Percentiles rank a stretch among this genome's conserved stretches.
Evolutionary conservation across 2,113 vertebrate species (phyloP).

Genomic region (Carettochelys insculpta): DNA sequence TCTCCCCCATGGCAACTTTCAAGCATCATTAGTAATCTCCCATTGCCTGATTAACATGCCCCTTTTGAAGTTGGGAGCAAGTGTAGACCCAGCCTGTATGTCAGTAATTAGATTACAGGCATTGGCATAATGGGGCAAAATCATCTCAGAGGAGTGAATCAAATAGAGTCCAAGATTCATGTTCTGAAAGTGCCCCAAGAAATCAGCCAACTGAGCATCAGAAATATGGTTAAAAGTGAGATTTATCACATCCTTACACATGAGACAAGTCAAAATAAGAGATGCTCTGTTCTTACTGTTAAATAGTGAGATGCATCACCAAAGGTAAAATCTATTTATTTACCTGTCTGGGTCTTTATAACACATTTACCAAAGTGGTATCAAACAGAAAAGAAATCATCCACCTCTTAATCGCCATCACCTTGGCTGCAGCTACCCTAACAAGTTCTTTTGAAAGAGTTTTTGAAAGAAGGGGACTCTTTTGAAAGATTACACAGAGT

Average conservation of each 20-base stretch:
- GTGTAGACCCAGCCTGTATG: too few species aligned
- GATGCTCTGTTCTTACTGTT: conserved; percentile 2
- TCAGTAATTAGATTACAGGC: conserved; percentile 54
- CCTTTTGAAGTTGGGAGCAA: too few species aligned
- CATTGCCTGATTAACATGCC: too few species aligned
- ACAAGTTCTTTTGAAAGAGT: too few species aligned
- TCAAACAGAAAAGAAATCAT: neutral
- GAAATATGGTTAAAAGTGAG: conserved; percentile 47
- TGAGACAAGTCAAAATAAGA: conserved; percentile 17
- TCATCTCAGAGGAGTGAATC: conserved; percentile 61
- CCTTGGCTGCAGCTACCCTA: too few species aligned
- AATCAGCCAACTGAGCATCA: conserved; percentile 67
- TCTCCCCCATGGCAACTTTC: too few species aligned
- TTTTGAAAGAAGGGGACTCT: too few species aligned
- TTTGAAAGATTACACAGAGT: too few species aligned
- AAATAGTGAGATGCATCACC: conserved; percentile 10
- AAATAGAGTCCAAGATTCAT: conserved; percentile 64
- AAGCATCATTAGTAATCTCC: too few species aligned
- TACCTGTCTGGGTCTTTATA: neutral
- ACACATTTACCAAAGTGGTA: neutral
- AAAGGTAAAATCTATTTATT: neutral
- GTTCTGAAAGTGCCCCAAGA: conserved; percentile 69
- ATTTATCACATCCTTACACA: conserved; percentile 38
- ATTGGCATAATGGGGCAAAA: conserved; percentile 64
- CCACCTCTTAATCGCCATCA: neutral